These are phyloP conservation scores for Aporophyla lueneburgensis DNA, from an alignment of 2,888 invertebrate genomes.

Conservation along the genomic window DNA sequence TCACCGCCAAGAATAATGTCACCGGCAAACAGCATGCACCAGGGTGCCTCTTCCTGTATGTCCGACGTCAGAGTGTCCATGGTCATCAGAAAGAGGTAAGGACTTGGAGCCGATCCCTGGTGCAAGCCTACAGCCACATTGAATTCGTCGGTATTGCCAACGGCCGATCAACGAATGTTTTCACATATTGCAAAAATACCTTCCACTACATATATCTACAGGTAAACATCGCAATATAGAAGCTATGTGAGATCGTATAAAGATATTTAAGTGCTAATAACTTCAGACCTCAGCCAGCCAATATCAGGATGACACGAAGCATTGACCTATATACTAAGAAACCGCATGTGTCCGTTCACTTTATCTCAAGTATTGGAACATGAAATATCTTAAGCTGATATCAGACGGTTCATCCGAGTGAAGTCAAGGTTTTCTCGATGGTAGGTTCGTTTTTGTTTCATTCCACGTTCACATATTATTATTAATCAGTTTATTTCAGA, in stretches of 20 bases:
- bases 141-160: too few relatives aligned
- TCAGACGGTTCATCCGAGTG: conserved; percentile 3
- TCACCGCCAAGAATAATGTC: too few relatives aligned
- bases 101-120: too few relatives aligned
- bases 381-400: conserved; percentile 19
- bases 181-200: neutral
- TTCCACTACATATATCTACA: neutral
- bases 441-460: neutral
- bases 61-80: too few relatives aligned
- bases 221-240: neutral
- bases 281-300: conserved; percentile 23
- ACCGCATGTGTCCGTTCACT: conserved; percentile 25
- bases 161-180: too few relatives aligned
- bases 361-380: conserved; percentile 40
- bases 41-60: too few relatives aligned
- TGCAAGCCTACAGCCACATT: too few relatives aligned
- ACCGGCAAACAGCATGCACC: too few relatives aligned
- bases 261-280: conserved; percentile 12
- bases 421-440: neutral
- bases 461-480: neutral
- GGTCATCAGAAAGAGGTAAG: too few relatives aligned
- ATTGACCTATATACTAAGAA: conserved; percentile 35
- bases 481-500: too few relatives aligned
- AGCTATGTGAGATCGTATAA: neutral
- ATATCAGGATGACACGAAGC: conserved; percentile 33